A percentile compares a stretch with the other conserved stretches of the same genome.
Evolutionary conservation across 2,888 invertebrate genomes (phyloP).

Genomic region (Ormyrus rosae): DNA sequence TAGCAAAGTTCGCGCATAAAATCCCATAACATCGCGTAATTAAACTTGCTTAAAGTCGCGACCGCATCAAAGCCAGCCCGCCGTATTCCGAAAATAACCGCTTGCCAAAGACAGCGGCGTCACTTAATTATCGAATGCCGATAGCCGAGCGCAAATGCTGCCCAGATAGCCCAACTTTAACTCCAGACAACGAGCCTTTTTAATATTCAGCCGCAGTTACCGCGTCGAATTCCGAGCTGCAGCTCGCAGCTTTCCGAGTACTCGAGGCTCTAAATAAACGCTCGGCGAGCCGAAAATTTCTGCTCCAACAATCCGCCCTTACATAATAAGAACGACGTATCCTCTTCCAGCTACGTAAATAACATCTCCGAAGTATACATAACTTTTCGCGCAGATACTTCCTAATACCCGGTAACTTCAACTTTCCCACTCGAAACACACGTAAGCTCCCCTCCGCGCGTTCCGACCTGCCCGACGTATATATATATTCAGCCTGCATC

Average conservation of each 20-base stretch:
- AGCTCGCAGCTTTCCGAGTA: neutral
- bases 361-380: no score
- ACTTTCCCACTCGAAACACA: no score
- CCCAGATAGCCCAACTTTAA: neutral
- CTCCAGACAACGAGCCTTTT: neutral
- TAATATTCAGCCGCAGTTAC: neutral
- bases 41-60: neutral
- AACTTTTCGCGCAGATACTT: no score
- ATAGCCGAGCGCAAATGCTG: neutral
- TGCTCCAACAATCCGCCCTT: neutral
- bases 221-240: neutral
- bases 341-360: no score
- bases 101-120: neutral
- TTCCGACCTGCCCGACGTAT: no score
- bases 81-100: constrained; percentile 4
- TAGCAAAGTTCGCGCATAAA: no score
- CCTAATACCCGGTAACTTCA: no score
- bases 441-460: no score
- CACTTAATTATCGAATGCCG: constrained; percentile 13
- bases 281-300: neutral
- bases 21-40: constrained; percentile 1
- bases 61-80: constrained; percentile 7
- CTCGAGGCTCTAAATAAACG: neutral
- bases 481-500: no score
- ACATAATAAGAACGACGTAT: no score